A percentile compares a stretch with the other conserved stretches of the same genome.
Conservation (phyloP, 1,140 invertebrate species). For the Andricus grossulariae region DNA sequence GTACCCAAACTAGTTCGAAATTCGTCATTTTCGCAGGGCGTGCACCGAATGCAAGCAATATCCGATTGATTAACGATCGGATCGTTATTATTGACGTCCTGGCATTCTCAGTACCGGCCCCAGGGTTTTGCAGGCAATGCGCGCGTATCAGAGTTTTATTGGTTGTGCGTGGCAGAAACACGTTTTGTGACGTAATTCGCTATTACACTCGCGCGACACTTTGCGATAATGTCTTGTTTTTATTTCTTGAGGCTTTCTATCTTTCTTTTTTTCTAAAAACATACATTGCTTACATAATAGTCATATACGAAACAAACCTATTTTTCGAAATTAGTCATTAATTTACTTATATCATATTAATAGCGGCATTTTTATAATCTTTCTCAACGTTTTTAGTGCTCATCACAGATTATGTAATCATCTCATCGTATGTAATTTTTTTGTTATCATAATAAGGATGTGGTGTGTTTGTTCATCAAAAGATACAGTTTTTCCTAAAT, state of each 20-base stretch:
- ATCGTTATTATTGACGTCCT: not conserved
- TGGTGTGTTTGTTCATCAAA: not conserved
- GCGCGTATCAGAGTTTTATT: constrained; percentile 4
- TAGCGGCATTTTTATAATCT: too few relatives aligned
- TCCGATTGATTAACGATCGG: not conserved
- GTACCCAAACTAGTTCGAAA: not conserved
- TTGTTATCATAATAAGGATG: not conserved
- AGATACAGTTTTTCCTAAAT: too few relatives aligned
- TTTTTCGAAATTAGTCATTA: too few relatives aligned
- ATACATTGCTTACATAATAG: too few relatives aligned
- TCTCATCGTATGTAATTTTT: not conserved
- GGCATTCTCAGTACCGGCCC: not conserved
- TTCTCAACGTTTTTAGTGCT: too few relatives aligned
- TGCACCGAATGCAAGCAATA: not conserved
- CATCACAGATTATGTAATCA: not conserved
- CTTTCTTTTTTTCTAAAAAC: too few relatives aligned
- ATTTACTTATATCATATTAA: too few relatives aligned
- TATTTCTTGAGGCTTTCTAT: too few relatives aligned
- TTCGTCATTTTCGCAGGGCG: constrained; percentile 1
- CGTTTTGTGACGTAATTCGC: not conserved
- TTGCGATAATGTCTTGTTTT: too few relatives aligned
- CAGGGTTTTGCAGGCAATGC: constrained; percentile 1
- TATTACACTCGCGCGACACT: not conserved
- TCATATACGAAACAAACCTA: too few relatives aligned
- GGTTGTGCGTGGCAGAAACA: constrained; percentile 1